phyloP scores from a whole-genome alignment of 1,140 invertebrate species.

The Vanessa atalanta region DNA sequence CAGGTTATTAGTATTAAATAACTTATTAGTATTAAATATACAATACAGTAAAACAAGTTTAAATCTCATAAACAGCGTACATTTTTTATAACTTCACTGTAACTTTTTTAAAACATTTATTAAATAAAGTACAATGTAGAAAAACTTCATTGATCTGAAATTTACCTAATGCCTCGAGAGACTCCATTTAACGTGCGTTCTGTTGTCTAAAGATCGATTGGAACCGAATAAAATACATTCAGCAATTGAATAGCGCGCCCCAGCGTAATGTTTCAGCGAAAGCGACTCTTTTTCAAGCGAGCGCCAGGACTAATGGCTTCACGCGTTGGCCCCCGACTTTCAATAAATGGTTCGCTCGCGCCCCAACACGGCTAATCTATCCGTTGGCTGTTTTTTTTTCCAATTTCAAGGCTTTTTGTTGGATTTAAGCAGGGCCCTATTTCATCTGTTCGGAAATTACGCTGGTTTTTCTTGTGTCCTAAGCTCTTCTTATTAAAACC shows the following conservation, averaged over 20 bases:
- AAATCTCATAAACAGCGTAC: too few relatives aligned
- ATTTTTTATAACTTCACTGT: too few relatives aligned
- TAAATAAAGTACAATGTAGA: background rate
- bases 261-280: conserved; percentile 72
- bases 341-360: conserved; percentile 69
- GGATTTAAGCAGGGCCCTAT: conserved; percentile 34
- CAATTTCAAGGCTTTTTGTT: conserved; percentile 44
- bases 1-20: too few relatives aligned
- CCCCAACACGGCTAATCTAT: conserved; percentile 58
- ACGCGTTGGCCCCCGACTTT: conserved; percentile 70
- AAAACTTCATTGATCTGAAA: conserved; percentile 60
- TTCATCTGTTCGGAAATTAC: conserved; percentile 36
- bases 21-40: too few relatives aligned
- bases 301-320: conserved; percentile 71
- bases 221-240: conserved; percentile 76
- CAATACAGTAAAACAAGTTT: too few relatives aligned
- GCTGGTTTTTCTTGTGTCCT: conserved; percentile 23
- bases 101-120: background rate
- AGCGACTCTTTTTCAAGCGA: conserved; percentile 75
- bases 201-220: conserved; percentile 78
- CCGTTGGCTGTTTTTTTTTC: conserved; percentile 49
- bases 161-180: conserved; percentile 67
- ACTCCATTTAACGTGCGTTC: conserved; percentile 73
- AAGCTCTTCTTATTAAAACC: conserved; percentile 12
- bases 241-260: conserved; percentile 74